A percentile compares a stretch with the other conserved stretches of the same genome.
Evolutionary conservation across 2,113 vertebrate species (phyloP).

Genomic region (Motacilla alba): DNA sequence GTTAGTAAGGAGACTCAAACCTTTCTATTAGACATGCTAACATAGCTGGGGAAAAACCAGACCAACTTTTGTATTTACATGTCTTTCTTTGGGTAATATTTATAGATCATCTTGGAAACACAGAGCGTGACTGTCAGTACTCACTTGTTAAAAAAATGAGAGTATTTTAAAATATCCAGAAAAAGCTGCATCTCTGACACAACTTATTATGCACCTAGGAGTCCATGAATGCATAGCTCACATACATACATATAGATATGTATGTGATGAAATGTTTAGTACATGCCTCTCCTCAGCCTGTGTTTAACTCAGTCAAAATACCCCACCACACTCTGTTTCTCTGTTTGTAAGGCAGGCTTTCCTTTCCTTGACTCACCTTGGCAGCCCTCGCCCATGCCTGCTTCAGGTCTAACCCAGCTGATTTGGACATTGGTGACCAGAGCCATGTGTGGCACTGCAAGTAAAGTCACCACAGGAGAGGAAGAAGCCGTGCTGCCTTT

Average conservation of each 20-base stretch:
- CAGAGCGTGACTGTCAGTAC: background rate
- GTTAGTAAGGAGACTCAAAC: background rate
- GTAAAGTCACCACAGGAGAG: fast-evolving
- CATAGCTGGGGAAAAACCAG: background rate
- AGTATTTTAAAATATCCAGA: background rate
- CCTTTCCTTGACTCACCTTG: background rate
- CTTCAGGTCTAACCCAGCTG: background rate
- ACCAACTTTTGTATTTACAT: background rate
- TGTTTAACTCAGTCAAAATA: background rate
- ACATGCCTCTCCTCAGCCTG: background rate
- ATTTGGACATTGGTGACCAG: background rate
- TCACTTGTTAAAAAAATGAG: background rate
- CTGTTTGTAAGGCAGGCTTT: background rate
- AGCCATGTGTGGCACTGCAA: background rate
- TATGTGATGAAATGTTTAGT: fast-evolving
- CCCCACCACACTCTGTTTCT: background rate
- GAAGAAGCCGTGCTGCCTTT: background rate
- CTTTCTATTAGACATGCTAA: background rate
- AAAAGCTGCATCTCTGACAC: background rate
- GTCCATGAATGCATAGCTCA: background rate
- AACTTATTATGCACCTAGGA: background rate
- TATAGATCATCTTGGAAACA: background rate
- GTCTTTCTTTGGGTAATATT: background rate
- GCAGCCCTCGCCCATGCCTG: fast-evolving
- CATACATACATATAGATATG: fast-evolving